Evolutionary conservation across 2,797 vertebrate species (phyloP), one percentile per base, ranked within the genome.

Genomic region (Sardinella longiceps): DNA sequence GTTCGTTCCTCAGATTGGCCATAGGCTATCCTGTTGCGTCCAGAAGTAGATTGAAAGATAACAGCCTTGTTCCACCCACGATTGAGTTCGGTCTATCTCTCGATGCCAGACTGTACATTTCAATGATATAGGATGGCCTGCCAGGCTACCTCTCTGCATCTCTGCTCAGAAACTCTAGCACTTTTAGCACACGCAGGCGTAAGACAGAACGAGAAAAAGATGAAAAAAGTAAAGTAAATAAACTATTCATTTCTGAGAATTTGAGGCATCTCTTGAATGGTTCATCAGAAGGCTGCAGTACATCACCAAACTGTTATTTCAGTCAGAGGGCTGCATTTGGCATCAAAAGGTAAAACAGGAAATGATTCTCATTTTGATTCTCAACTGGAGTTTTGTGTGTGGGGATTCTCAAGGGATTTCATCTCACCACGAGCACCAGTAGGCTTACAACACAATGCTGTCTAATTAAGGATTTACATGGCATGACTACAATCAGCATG

Each of bases 151-250:
- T 84, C 58, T 33, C 63, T 14, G 30, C 30, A 66, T 66, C 28
- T 66, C 12, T 33, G 63, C 63, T 11, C 11, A 25, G 63, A 28
- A 28, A 25, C 30, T 33, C 63, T 3, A 15, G 28, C 0, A 30
- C 63, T 66, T 66, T 66, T 66, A 66, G 25, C 28, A 66, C 28
- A 66, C 15, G 28, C 28, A 84, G 82, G 46, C 82, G 85, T 83
- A 81, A 48, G n/a, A 74, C 82, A 81, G 63, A 86, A 82, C 80
- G 56, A 83, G 60, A 80, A 20, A 37, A 46, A 85, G 63, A 58
- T 5, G 82, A 33, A 23, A 82, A 28, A 82, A 63, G 33, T 15
- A 7, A 25, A 25, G 23, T 14, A 5, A 83, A 3, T 53, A 18
- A 14, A 53, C n/a, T 58, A 58, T 58, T 58, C 23, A 9, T 58